Evolutionary conservation across 2,888 invertebrate genomes (phyloP).

Genomic region (Tetanocera ferruginea): DNA sequence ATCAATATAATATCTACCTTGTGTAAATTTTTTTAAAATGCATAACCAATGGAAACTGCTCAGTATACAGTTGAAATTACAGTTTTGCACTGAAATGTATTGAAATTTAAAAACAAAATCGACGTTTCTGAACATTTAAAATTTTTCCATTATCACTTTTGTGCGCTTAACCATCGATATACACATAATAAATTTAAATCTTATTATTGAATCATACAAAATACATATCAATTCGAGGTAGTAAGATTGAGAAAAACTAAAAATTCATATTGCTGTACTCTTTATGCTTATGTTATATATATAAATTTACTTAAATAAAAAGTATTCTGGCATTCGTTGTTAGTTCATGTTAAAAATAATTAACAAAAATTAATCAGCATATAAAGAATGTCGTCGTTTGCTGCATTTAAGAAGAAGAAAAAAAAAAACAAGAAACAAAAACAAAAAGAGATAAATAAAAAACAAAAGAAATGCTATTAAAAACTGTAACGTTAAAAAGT

Average conservation of each 20-base stretch:
- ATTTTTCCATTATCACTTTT: too few species aligned
- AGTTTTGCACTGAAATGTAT: too few species aligned
- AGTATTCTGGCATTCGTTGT: neutral
- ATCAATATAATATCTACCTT: too few species aligned
- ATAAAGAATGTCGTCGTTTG: constrained; percentile 52
- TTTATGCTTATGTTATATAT: neutral
- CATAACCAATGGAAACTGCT: too few species aligned
- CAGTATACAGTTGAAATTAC: too few species aligned
- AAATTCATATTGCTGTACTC: neutral
- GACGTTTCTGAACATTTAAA: too few species aligned
- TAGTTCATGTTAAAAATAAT: too few species aligned
- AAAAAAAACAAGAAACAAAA: constrained; percentile 36
- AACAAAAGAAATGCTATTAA: constrained; percentile 22
- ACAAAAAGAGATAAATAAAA: constrained; percentile 6
- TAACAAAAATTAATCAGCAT: constrained; percentile 34
- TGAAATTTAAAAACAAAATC: too few species aligned
- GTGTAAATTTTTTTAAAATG: too few species aligned
- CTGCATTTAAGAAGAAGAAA: constrained; percentile 49
- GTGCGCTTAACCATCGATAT: too few species aligned
- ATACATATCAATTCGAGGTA: constrained; percentile 5
- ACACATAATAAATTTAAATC: neutral
- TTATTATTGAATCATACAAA: neutral
- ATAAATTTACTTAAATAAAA: constrained; percentile 26
- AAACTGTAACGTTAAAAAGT: neutral
- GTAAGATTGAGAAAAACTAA: neutral